These are phyloP conservation scores for Drosophila pallidifrons DNA, from an alignment of 1,140 invertebrate genomes.

Conservation along the genomic window DNA sequence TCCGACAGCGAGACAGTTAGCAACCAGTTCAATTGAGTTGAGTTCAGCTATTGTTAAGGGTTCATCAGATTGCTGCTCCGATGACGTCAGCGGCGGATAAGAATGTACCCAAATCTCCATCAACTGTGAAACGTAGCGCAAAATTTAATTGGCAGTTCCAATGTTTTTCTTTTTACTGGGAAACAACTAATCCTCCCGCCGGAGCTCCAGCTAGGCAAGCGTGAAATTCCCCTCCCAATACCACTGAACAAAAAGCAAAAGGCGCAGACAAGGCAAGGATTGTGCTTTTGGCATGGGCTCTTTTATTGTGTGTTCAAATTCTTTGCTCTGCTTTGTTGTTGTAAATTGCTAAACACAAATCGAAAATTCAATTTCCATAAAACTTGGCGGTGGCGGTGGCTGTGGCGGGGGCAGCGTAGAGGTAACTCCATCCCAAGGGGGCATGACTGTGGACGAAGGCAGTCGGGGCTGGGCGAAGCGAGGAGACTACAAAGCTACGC, in stretches of 20 bases:
- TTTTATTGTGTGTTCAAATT: conserved; percentile 8
- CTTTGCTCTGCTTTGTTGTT: conserved; percentile 16
- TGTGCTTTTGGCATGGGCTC: conserved; percentile 2
- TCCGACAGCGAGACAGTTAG: neutral
- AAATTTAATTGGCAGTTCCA: conserved; percentile 69
- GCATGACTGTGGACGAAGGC: conserved; percentile 16
- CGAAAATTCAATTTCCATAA: conserved; percentile 17
- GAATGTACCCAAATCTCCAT: conserved; percentile 39
- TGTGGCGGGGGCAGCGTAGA: neutral
- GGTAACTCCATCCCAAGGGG: conserved; percentile 19
- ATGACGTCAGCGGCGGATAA: conserved; percentile 53
- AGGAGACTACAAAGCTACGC: conserved; percentile 18
- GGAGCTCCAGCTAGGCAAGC: conserved; percentile 18
- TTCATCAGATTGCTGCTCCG: conserved; percentile 16
- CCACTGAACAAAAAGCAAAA: neutral
- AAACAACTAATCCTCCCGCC: conserved; percentile 25
- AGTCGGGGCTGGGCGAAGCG: neutral
- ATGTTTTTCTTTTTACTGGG: neutral
- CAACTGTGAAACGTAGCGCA: conserved; percentile 62
- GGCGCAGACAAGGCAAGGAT: conserved; percentile 12
- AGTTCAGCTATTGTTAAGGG: neutral
- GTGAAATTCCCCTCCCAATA: neutral
- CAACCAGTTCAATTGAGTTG: neutral
- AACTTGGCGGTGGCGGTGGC: neutral
- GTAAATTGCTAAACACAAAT: conserved; percentile 18